Base-by-base conservation (phyloP, 2,797 vertebrate species). In the Acrossocheilus fasciatus region DNA sequence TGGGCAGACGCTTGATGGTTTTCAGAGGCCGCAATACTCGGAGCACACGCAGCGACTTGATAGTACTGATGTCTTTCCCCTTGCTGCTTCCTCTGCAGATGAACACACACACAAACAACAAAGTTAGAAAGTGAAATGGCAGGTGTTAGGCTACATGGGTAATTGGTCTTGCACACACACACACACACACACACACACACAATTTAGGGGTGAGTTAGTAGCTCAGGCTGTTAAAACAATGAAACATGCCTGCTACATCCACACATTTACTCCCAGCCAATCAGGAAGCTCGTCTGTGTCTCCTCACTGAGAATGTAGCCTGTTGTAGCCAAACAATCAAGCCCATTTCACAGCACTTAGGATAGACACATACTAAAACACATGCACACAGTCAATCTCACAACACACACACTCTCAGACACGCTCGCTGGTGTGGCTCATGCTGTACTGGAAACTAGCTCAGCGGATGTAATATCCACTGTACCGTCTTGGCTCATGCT, bases 1-100 rank as follows among this genome's bases (percentile, higher is more conserved):
- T 99, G 77, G 98, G 98, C 91, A 99, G 92, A 73, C 98, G 96
- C 91, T 99, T 99, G 93, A 99, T 99, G 78, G 98, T 99, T 95
- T 99, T 99, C 83, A 99, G 95, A 59, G 98, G 98, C 88, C 98
- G 95, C 20, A 99, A 94, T 90, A 99, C 98, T 85, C 98, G 95
- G 87, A 99, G 95, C n/a, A 99, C 98, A 57, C 98, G 96, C 88
- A 99, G 94, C 50, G 98, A 99, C 91, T 99, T 99, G 92, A 99
- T 99, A 3, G 98, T 99, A 92, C 98, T 99, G 93, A 99, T 95
- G 90, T 98, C 97, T 90, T 99, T 98, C 82, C 98, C 97, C 87
- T 98, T 98, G 92, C 97, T 98, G 89, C 96, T 97, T 90, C 98
- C 98, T 7, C 98, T 99, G 93, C 83, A 90, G 5, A 36, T 57